phyloP scores from a whole-genome alignment of 64 coral and sea anemone genomes.

The Montipora efflorescens region DNA sequence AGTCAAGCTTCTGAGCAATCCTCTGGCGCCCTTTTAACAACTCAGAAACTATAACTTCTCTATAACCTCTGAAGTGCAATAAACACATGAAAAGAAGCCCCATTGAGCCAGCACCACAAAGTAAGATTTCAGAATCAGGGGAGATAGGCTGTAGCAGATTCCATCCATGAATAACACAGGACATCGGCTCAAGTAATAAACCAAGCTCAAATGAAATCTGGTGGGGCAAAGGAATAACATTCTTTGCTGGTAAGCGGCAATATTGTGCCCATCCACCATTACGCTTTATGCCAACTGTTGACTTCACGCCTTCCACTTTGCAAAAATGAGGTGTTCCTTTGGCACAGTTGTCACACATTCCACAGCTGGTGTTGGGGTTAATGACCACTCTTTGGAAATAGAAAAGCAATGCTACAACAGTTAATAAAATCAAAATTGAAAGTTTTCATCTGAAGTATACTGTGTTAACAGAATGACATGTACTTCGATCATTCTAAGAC shows the following conservation, averaged over 20 bases:
- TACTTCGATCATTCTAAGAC: too few relatives aligned
- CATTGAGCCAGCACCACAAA: conserved; percentile 84
- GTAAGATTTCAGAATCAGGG: conserved; percentile 86
- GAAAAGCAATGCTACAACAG: not conserved
- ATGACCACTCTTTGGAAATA: conserved; percentile 75
- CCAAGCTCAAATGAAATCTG: conserved; percentile 93
- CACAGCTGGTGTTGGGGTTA: conserved; percentile 89
- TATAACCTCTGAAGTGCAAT: conserved; percentile 84
- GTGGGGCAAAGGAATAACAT: conserved; percentile 83
- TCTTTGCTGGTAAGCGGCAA: conserved; percentile 82
- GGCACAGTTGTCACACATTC: conserved; percentile 90
- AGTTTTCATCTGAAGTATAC: too few relatives aligned
- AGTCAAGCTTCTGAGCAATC: conserved; percentile 86
- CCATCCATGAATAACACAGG: conserved; percentile 88
- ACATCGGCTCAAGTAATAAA: conserved; percentile 90
- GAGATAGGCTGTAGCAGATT: conserved; percentile 66
- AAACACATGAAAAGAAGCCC: conserved; percentile 88
- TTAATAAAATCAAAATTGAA: not conserved
- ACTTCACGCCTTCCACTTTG: conserved; percentile 81
- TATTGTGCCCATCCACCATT: conserved; percentile 99
- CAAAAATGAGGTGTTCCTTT: conserved; percentile 94
- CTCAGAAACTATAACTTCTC: conserved; percentile 89
- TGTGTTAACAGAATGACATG: too few relatives aligned
- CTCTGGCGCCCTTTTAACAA: conserved; percentile 79
- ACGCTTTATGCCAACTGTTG: conserved; percentile 83